These are phyloP conservation scores for Timandra comae DNA, from an alignment of 2,888 invertebrate genomes.

Conservation along the genomic window DNA sequence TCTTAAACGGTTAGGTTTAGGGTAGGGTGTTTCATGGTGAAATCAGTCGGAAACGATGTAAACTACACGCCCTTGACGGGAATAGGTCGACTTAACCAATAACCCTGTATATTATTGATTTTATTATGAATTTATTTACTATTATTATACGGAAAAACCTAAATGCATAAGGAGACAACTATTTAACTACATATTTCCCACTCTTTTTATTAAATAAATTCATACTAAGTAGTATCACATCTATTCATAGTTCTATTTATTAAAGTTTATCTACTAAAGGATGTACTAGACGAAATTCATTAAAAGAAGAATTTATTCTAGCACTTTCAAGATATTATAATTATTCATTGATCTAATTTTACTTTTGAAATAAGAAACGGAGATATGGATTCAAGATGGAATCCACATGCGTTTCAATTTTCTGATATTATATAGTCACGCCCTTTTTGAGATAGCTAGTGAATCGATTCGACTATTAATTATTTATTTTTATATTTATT, in stretches of 20 bases:
- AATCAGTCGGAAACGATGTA: no score
- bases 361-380: not conserved
- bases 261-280: not conserved
- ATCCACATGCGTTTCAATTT: no score
- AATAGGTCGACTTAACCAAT: no score
- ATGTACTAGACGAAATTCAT: not conserved
- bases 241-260: slow-evolving; percentile 28
- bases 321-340: slow-evolving; percentile 7
- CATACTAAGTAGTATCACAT: slow-evolving; percentile 60
- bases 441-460: no score
- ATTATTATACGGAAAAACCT: slow-evolving; percentile 41
- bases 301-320: not conserved
- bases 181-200: slow-evolving; percentile 42
- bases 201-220: slow-evolving; percentile 43
- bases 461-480: no score
- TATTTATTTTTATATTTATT: slow-evolving; percentile 24
- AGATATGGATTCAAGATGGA: not conserved
- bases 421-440: no score
- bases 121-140: slow-evolving; percentile 40
- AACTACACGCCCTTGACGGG: no score
- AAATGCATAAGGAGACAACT: slow-evolving; percentile 58
- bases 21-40: no score
- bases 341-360: slow-evolving; percentile 16
- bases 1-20: no score
- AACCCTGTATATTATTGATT: slow-evolving; percentile 36